phyloP scores from a whole-genome alignment of 1,140 invertebrate genomes.

The Sipha flava region DNA sequence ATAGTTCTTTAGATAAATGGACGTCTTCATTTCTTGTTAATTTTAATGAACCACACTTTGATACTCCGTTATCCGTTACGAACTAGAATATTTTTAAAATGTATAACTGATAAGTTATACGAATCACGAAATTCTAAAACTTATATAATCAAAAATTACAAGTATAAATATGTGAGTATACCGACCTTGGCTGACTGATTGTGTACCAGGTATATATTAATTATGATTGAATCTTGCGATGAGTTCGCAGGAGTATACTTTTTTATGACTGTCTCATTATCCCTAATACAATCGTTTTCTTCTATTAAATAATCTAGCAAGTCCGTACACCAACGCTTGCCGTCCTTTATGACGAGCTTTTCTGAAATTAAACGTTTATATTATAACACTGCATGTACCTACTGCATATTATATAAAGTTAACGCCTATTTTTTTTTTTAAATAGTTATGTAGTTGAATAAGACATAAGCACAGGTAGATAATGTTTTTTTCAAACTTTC shows the following conservation, averaged over 20 bases:
- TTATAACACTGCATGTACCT: not conserved
- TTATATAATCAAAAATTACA: too few relatives aligned
- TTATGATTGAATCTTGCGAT: conserved; percentile 17
- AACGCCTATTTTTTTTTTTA: too few relatives aligned
- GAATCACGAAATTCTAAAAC: too few relatives aligned
- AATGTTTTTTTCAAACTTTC: too few relatives aligned
- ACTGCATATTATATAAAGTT: too few relatives aligned
- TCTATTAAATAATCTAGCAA: conserved; percentile 27
- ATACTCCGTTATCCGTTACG: conserved; percentile 5
- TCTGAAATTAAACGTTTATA: not conserved
- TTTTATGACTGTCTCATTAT: conserved; percentile 30
- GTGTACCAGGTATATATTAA: conserved; percentile 31
- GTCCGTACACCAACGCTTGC: conserved; percentile 33
- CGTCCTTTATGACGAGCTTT: conserved; percentile 31
- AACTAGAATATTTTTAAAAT: too few relatives aligned
- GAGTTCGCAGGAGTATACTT: conserved; percentile 20
- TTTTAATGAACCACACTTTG: conserved; percentile 20
- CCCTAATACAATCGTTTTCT: conserved; percentile 29
- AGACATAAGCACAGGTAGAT: not conserved
- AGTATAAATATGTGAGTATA: too few relatives aligned
- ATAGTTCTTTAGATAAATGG: not conserved
- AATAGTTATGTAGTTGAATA: too few relatives aligned
- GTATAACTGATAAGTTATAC: too few relatives aligned
- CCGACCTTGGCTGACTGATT: conserved; percentile 11
- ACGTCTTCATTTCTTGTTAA: not conserved